phyloP scores from a whole-genome alignment of 2,797 vertebrate species.

The Myoxocephalus aenaeus region DNA sequence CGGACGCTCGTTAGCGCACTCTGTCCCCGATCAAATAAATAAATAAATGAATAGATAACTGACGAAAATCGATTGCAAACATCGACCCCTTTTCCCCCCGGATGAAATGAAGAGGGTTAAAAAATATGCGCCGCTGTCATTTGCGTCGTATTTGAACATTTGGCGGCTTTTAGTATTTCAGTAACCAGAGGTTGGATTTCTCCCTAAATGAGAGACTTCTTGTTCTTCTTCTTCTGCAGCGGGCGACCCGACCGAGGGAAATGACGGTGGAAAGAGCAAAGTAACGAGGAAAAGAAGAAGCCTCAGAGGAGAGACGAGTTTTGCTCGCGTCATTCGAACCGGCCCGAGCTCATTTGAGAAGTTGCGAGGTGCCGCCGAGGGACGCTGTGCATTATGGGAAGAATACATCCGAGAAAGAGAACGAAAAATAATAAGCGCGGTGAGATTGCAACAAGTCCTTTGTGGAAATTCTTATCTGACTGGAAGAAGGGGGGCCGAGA shows the following conservation, averaged over 20 bases:
- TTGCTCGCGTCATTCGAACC: constrained; percentile 50
- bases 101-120: constrained; percentile 33
- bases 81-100: not conserved
- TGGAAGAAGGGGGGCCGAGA: constrained; percentile 44
- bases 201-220: constrained; percentile 40
- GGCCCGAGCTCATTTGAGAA: constrained; percentile 41
- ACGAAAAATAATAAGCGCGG: not conserved
- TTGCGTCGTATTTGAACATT: constrained; percentile 45
- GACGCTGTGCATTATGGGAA: constrained; percentile 44
- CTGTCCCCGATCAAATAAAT: not conserved
- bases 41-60: not conserved
- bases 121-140: constrained; percentile 37
- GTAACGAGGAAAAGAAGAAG: constrained; percentile 30
- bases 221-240: not conserved
- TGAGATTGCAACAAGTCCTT: constrained; percentile 57
- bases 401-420: constrained; percentile 6
- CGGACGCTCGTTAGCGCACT: not conserved
- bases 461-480: constrained; percentile 66
- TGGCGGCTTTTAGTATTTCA: constrained; percentile 43
- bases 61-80: not conserved
- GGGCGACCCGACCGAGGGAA: constrained; percentile 33
- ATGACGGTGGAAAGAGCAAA: constrained; percentile 42
- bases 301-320: constrained; percentile 31
- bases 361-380: constrained; percentile 39
- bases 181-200: constrained; percentile 38